These are phyloP conservation scores for Alethe diademata DNA, from an alignment of 2,113 vertebrate genomes.

Conservation along the genomic window DNA sequence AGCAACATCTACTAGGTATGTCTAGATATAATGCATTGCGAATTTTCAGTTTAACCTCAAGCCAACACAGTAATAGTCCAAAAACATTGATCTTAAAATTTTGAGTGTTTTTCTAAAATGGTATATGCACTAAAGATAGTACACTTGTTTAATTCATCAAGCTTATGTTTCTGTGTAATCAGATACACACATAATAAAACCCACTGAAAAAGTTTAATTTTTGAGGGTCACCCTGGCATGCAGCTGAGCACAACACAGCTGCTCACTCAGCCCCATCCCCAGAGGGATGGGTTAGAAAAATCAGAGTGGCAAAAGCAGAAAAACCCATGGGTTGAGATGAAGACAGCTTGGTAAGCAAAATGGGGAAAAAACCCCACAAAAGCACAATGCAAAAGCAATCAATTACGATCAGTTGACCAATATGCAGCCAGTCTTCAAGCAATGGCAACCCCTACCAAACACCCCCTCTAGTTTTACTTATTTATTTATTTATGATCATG, in stretches of 20 bases:
- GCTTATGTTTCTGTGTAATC: background rate
- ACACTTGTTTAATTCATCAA: background rate
- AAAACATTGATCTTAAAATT: background rate
- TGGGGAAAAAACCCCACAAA: accelerated
- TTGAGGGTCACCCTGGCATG: background rate
- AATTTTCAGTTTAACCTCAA: background rate
- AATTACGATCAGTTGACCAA: background rate
- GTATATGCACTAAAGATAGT: background rate
- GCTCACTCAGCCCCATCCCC: background rate
- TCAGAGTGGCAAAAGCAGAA: background rate
- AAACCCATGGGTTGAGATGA: background rate
- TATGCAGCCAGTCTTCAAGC: background rate
- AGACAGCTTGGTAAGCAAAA: background rate
- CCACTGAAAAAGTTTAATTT: background rate
- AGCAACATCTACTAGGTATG: background rate
- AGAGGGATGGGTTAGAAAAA: background rate
- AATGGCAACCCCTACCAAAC: background rate
- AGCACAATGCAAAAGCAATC: background rate
- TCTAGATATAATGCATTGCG: background rate
- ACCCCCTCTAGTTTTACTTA: background rate
- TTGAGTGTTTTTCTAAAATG: background rate
- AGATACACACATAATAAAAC: background rate
- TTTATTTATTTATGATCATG: background rate
- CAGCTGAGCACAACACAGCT: background rate
- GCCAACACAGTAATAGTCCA: background rate